These are phyloP conservation scores for Calypte anna DNA, from an alignment of 2,113 vertebrate species.

Conservation along the genomic window DNA sequence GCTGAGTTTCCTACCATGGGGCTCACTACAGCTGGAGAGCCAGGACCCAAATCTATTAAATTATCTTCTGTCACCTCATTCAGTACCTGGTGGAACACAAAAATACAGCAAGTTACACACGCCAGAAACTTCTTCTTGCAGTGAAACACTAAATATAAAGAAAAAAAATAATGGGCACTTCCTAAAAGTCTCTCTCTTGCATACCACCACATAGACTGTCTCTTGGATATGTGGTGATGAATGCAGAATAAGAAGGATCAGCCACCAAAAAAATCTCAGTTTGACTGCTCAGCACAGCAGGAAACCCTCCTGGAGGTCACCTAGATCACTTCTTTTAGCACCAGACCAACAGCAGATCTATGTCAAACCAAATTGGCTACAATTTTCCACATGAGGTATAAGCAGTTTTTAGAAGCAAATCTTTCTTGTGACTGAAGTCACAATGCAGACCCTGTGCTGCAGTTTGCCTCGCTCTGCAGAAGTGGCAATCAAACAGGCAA, in stretches of 20 bases:
- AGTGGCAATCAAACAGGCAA: neutral
- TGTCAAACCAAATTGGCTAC: neutral
- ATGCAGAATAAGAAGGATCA: neutral
- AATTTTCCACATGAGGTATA: neutral
- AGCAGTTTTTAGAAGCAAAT: neutral
- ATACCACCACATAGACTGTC: neutral
- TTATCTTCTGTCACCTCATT: conserved; percentile 95
- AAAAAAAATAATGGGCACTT: neutral
- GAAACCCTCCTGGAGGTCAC: neutral
- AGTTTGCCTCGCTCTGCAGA: neutral
- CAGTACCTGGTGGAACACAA: conserved; percentile 81
- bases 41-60: conserved; percentile 95
- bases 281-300: neutral
- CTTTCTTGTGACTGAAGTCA: neutral
- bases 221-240: neutral
- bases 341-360: neutral
- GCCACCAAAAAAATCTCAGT: neutral
- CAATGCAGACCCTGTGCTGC: neutral
- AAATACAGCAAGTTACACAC: neutral
- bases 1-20: conserved; percentile 83
- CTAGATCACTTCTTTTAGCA: neutral
- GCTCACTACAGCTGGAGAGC: conserved; percentile 96
- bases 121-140: neutral
- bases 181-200: neutral
- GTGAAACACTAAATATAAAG: neutral